Evolutionary conservation across 92 coral and sea anemone species (phyloP).

Genomic region (Desmophyllum pertusum): DNA sequence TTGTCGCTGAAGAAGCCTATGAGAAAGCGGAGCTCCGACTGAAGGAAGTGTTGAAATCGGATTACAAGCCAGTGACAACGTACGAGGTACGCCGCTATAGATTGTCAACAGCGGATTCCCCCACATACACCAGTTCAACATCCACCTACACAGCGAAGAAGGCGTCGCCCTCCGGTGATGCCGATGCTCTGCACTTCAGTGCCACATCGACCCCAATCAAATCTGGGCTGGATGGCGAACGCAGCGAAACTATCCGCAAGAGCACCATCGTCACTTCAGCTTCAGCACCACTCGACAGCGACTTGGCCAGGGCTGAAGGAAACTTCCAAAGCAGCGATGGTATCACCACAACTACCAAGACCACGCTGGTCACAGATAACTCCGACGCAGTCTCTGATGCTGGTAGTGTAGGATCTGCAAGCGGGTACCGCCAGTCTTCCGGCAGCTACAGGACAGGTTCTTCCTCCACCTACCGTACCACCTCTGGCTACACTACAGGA

Average conservation of each 20-base stretch:
- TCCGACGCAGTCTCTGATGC: background rate
- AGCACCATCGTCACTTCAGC: background rate
- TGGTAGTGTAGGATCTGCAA: background rate
- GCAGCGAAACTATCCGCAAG: background rate
- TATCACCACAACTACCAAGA: background rate
- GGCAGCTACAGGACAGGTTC: background rate
- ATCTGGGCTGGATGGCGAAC: background rate
- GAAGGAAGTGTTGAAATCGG: constrained; percentile 54
- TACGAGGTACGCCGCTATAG: constrained; percentile 42
- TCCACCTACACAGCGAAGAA: background rate
- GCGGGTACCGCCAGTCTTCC: background rate
- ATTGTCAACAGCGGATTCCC: background rate
- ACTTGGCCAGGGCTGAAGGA: constrained; percentile 35
- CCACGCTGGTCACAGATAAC: background rate
- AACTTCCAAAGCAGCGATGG: background rate
- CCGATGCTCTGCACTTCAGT: constrained; percentile 9
- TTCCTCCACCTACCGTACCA: background rate
- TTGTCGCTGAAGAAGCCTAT: constrained; percentile 60
- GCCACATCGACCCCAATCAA: constrained; percentile 29
- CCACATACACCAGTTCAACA: constrained; percentile 1
- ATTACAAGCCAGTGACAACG: constrained; percentile 51
- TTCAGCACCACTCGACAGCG: constrained; percentile 7
- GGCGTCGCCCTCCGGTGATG: background rate
- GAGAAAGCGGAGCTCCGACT: constrained; percentile 60
- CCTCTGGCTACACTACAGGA: too few relatives aligned